Conservation (phyloP, 30 jellyfish, hydroid and myxozoan species). For the Turritopsis rubra region DNA sequence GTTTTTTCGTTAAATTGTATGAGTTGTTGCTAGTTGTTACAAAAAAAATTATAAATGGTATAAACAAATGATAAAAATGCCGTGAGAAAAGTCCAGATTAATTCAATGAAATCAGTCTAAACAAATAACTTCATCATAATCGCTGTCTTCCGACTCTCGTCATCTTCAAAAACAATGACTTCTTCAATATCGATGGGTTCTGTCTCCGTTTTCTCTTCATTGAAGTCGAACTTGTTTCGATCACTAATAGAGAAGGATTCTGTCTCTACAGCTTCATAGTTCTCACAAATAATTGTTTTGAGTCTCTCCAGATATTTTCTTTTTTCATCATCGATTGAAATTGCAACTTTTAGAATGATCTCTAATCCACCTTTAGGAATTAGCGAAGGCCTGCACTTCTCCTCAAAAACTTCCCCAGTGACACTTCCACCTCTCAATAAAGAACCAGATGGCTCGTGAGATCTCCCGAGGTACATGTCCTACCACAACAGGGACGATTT, state of each 20-base stretch:
- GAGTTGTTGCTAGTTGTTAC: neutral
- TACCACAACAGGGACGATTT: neutral
- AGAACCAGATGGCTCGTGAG: neutral
- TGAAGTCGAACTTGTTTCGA: neutral
- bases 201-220: neutral
- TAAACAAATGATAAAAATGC: neutral
- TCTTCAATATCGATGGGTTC: neutral
- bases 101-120: neutral
- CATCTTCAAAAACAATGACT: neutral
- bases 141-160: neutral
- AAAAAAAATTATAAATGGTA: too few species aligned
- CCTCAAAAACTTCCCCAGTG: slow-evolving; percentile 4
- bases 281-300: neutral
- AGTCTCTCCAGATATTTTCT: neutral
- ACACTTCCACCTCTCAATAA: neutral
- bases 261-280: neutral
- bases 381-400: neutral
- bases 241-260: neutral
- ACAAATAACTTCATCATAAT: neutral
- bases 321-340: slow-evolving; percentile 2
- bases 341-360: neutral
- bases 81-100: too few species aligned
- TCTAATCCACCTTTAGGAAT: slow-evolving; percentile 11
- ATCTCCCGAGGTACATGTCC: slow-evolving; percentile 3
- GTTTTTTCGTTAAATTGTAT: neutral